Percentiles rank a stretch among this genome's conserved stretches.
Evolutionary conservation across 2,113 vertebrate genomes (phyloP).

Genomic region (Nymphicus hollandicus): DNA sequence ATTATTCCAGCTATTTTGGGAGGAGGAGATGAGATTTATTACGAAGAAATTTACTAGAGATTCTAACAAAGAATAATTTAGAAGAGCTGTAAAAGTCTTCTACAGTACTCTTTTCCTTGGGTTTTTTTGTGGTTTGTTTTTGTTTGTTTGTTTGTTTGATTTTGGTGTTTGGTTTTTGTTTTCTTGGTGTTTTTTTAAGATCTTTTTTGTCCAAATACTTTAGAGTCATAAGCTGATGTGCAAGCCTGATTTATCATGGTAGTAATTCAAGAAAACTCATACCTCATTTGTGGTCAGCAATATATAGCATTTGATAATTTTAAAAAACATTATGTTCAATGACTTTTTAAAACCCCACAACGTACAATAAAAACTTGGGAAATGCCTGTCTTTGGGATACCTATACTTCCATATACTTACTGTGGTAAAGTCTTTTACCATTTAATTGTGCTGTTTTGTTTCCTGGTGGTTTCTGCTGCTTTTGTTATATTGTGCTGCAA

Average conservation of each 20-base stretch:
- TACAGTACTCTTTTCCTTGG: not conserved
- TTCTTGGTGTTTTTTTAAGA: not conserved
- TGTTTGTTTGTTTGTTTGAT: not conserved
- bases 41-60: not conserved
- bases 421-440: not conserved
- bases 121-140: too few species aligned
- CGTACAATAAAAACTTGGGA: not conserved
- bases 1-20: not conserved
- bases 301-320: not conserved
- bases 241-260: not conserved
- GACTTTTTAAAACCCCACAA: not conserved
- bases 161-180: not conserved
- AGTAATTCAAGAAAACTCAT: not conserved
- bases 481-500: not conserved
- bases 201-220: not conserved
- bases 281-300: not conserved
- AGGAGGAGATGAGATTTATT: not conserved
- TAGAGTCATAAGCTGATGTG: not conserved
- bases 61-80: not conserved
- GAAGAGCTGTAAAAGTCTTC: not conserved
- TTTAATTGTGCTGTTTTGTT: not conserved
- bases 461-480: not conserved
- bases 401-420: not conserved
- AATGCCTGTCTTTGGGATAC: not conserved
- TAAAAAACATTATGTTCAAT: not conserved